Base-by-base conservation (phyloP, 2,113 vertebrate genomes). In the Glaucomys volans region DNA sequence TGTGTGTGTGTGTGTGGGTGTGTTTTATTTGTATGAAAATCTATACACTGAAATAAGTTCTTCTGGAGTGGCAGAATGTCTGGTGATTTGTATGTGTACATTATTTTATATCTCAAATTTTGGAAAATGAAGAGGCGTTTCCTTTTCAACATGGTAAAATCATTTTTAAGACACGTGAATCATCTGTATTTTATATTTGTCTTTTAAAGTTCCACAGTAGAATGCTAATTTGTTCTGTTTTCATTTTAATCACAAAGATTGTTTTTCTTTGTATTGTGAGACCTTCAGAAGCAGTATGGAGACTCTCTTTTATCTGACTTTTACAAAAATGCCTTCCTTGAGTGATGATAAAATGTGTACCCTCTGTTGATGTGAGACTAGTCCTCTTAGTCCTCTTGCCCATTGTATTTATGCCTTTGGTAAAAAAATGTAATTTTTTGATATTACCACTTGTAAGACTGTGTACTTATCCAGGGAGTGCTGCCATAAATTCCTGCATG, bases 361-460 rank as follows among this genome's bases (percentile, higher is more conserved):
- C 72, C 64, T 94, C 76, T 96, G 81, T 75, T 88, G 72, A 79
- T 95, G 42, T 71, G 20, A 97, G 85, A 94, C 64, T 94, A 71
- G 71, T 84, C 69, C 37, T 69, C 42, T 82, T 87, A 66, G 75
- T 87, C 69, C 47, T 69, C 37, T 86, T 87, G 71, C 50, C 30
- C 18, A 54, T 74, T 93, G 57, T 89, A 91, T 86, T 89, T 94
- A 94, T 96, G 83, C 35, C 28, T 91, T 95, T 91, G n/a, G 67
- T 94, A 67, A 86, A 91, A 92, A 90, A 95, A 50, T 32, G n/a
- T 79, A 93, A 82, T 89, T 94, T 90, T 94, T 96, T 50, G 7
- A 92, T 92, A 90, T 87, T 94, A 91, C 71, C 52, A 67, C 57
- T 93, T 95, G 44, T 47, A 91, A 90, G 57, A 85, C 40, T 52